phyloP scores from a whole-genome alignment of 2,113 vertebrate species.

The Aegypius monachus region DNA sequence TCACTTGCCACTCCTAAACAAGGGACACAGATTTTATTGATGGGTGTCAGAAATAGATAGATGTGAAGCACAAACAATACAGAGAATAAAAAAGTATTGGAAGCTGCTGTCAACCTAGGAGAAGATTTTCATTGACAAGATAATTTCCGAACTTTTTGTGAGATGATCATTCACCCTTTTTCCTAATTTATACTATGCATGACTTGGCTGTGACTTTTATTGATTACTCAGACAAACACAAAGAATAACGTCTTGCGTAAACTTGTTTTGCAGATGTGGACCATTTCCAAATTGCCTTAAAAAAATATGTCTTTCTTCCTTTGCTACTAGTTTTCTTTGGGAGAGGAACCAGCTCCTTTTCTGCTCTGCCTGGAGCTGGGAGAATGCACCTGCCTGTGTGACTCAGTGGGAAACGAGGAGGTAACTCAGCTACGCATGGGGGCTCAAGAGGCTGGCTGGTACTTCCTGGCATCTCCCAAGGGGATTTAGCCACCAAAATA shows the following conservation, averaged over 20 bases:
- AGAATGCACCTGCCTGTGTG: background rate
- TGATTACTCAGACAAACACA: background rate
- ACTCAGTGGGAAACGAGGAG: accelerated
- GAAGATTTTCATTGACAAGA: background rate
- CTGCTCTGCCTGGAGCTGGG: background rate
- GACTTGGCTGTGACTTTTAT: background rate
- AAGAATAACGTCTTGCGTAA: background rate
- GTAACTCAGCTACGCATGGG: accelerated
- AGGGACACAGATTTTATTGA: background rate
- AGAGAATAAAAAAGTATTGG: background rate
- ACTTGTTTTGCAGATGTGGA: background rate
- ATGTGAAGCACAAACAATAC: background rate
- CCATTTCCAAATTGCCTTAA: background rate
- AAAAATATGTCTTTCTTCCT: background rate
- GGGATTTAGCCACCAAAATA: background rate
- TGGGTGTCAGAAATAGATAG: background rate
- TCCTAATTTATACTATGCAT: background rate
- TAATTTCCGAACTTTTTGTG: background rate
- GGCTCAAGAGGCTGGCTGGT: background rate
- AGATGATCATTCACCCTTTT: background rate
- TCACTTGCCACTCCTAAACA: background rate
- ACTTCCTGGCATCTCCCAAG: background rate
- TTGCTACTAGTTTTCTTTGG: background rate
- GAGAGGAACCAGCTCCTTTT: background rate
- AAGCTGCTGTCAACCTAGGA: background rate